Base-by-base conservation (phyloP, 2,888 invertebrate species). In the Mesorhabditis belari region DNA sequence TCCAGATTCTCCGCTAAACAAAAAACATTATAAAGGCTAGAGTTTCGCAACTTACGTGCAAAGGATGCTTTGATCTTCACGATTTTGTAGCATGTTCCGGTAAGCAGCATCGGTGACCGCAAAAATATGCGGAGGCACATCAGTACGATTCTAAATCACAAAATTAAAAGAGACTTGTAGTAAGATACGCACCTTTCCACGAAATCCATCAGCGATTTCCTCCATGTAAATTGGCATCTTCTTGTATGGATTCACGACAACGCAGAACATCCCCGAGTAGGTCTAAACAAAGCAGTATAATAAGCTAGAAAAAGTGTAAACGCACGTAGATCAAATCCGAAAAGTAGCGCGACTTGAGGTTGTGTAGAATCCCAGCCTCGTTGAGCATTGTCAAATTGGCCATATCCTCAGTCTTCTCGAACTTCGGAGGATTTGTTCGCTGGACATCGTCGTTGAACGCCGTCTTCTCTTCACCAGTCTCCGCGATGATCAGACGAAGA, bases 361-460 rank as follows among this genome's bases (percentile, higher is more conserved):
- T 98, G 87, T 96, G 92, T 81, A 98, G 88, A 67, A 98, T 98
- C 70, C 94, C 95, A 23, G 98, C 98, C 86, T 99, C 98, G 84
- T 98, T 99, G 76, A 98, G 87, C 83, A 96, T 99, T 77, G 98
- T 96, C 82, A 98, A 86, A 84, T 98, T 96, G 53, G 98, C 95
- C 98, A 99, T 98, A 82, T 98, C 98, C 86, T 99, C 98, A 79
- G 95, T 95, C 86, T 98, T n/a, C n/a, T n/a, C n/a, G n/a, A n/a
- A n/a, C n/a, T n/a, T n/a, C n/a, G n/a, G n/a, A n/a, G n/a, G n/a
- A n/a, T n/a, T n/a, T n/a, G n/a, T n/a, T n/a, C n/a, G n/a, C n/a
- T n/a, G n/a, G n/a, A n/a, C n/a, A n/a, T n/a, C n/a, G n/a, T n/a
- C n/a, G n/a, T n/a, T n/a, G n/a, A n/a, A n/a, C n/a, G n/a, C n/a